These are phyloP conservation scores for Drosophila elegans DNA, from an alignment of 1,140 invertebrate genomes.

Conservation along the genomic window DNA sequence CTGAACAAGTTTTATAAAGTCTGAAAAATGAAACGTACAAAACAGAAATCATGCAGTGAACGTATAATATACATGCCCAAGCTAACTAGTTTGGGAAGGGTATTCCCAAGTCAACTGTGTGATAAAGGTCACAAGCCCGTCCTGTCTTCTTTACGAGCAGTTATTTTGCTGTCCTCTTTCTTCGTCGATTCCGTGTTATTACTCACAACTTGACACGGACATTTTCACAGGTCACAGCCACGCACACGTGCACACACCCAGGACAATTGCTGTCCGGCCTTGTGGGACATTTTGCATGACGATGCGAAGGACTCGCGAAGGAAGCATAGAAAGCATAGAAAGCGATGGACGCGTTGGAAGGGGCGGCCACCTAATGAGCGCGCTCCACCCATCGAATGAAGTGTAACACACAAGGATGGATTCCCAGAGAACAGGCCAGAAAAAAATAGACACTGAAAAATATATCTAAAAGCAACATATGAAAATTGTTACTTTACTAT, in stretches of 20 bases:
- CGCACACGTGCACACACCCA: slow-evolving; percentile 12
- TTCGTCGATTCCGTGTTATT: slow-evolving; percentile 75
- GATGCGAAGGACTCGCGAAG: slow-evolving; percentile 13
- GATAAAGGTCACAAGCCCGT: background rate
- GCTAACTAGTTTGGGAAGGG: background rate
- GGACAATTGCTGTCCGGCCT: slow-evolving; percentile 62
- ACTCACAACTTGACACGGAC: slow-evolving; percentile 78
- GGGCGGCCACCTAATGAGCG: slow-evolving; percentile 68
- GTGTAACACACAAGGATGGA: slow-evolving; percentile 36
- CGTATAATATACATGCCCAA: no score
- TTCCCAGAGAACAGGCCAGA: slow-evolving; percentile 3
- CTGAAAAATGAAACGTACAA: no score
- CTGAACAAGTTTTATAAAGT: no score
- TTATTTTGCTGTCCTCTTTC: slow-evolving; percentile 44
- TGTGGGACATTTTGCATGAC: slow-evolving; percentile 73
- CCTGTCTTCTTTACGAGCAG: slow-evolving; percentile 61
- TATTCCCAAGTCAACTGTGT: slow-evolving; percentile 13
- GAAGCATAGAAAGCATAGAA: background rate
- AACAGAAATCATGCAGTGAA: no score
- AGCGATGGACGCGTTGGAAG: background rate
- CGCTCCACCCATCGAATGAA: slow-evolving; percentile 65
- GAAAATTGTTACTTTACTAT: no score
- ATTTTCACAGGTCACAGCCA: slow-evolving; percentile 65
- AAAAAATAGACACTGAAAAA: background rate
- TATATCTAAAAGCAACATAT: no score